These are phyloP conservation scores for Brachypterus glaber DNA, from an alignment of 2,888 invertebrate species.

Conservation along the genomic window DNA sequence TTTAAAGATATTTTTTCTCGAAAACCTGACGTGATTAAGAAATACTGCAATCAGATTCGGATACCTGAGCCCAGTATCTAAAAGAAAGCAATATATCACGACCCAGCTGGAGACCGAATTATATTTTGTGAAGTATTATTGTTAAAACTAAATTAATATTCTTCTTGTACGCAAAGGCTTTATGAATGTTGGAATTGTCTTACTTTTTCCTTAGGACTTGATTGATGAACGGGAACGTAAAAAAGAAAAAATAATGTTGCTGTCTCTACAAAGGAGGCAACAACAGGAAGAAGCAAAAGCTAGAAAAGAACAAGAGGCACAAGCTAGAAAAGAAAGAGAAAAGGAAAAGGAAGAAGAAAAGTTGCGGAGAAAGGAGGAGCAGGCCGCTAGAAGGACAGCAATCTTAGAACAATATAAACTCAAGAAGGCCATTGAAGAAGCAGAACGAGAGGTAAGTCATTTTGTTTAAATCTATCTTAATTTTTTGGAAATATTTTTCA, in stretches of 20 bases:
- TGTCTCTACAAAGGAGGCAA: conserved; percentile 82
- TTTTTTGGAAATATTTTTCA: neutral
- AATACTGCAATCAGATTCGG: no score
- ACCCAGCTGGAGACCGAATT: no score
- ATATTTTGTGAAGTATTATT: no score
- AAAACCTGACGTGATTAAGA: no score
- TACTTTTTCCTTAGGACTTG: conserved; percentile 50
- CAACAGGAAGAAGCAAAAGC: conserved; percentile 82
- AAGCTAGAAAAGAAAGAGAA: conserved; percentile 65
- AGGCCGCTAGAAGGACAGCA: conserved; percentile 73
- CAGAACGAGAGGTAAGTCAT: conserved; percentile 66
- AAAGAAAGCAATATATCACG: no score
- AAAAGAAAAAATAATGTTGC: conserved; percentile 82
- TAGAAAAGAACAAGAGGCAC: conserved; percentile 72
- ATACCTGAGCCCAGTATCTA: no score
- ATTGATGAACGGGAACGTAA: conserved; percentile 88
- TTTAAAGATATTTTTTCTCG: no score
- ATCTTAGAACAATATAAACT: conserved; percentile 90
- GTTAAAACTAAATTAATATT: neutral
- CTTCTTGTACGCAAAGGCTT: conserved; percentile 4
- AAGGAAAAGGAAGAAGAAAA: conserved; percentile 67
- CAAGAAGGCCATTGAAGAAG: conserved; percentile 88
- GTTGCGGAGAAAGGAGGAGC: conserved; percentile 67
- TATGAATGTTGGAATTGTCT: neutral
- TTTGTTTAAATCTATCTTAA: neutral